These are phyloP conservation scores for Drosophila kohkoa DNA, from an alignment of 1,140 invertebrate species.

Conservation along the genomic window DNA sequence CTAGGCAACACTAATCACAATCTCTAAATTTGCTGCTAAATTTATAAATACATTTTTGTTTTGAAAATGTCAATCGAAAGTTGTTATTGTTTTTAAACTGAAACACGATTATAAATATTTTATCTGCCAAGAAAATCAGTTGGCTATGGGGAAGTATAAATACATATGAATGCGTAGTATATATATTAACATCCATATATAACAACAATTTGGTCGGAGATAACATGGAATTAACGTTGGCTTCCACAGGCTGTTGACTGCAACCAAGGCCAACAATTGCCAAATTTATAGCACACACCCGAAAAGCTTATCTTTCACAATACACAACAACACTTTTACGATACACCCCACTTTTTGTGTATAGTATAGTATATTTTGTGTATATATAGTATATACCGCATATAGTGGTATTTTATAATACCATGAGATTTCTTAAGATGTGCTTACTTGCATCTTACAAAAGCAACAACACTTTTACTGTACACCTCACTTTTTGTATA, in stretches of 20 bases:
- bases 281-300: conserved; percentile 57
- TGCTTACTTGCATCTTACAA: background rate
- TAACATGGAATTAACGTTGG: conserved; percentile 38
- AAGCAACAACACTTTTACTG: conserved; percentile 33
- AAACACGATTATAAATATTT: conserved; percentile 23
- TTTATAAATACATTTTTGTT: conserved; percentile 32
- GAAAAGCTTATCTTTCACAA: conserved; percentile 53
- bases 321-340: conserved; percentile 24
- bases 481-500: conserved; percentile 25
- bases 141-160: conserved; percentile 5
- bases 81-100: conserved; percentile 22
- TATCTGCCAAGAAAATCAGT: conserved; percentile 50
- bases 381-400: background rate
- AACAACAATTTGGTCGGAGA: conserved; percentile 19
- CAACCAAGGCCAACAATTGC: conserved; percentile 66
- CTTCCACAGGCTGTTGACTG: conserved; percentile 40
- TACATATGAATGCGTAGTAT: background rate
- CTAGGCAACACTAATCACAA: conserved; percentile 29
- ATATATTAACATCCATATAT: conserved; percentile 3
- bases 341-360: conserved; percentile 37
- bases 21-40: conserved; percentile 8
- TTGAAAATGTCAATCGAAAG: conserved; percentile 25
- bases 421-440: background rate
- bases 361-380: background rate
- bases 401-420: background rate